Conservation (phyloP, 2,888 invertebrate species). For the Cryptus armator region DNA sequence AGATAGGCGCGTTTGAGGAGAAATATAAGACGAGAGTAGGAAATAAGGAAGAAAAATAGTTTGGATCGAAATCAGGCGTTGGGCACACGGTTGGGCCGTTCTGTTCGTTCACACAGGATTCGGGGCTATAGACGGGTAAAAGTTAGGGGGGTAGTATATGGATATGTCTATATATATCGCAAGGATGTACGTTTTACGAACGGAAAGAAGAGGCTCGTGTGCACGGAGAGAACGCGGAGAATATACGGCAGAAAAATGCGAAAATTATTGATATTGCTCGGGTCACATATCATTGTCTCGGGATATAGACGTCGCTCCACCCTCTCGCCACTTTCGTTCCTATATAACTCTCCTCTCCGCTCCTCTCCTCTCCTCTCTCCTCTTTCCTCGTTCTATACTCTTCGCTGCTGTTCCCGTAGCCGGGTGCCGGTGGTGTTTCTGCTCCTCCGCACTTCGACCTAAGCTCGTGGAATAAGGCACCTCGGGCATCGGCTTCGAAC, state of each 20-base stretch:
- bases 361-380: conserved; percentile 68
- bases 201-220: conserved; percentile 61
- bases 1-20: not conserved
- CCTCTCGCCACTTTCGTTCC: conserved; percentile 72
- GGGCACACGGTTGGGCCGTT: not conserved
- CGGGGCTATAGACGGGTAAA: conserved; percentile 26
- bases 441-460: conserved; percentile 62
- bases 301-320: conserved; percentile 83
- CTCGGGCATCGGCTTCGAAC: conserved; percentile 61
- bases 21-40: not conserved
- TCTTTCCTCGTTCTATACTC: conserved; percentile 44
- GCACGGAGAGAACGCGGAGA: conserved; percentile 67
- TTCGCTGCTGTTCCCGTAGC: conserved; percentile 27
- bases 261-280: conserved; percentile 85
- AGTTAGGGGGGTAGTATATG: conserved; percentile 30
- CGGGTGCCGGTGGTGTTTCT: conserved; percentile 43
- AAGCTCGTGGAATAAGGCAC: conserved; percentile 59
- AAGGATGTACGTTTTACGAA: conserved; percentile 27
- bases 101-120: not conserved
- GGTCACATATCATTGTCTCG: conserved; percentile 85
- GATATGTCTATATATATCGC: not conserved
- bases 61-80: conserved; percentile 43
- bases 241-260: conserved; percentile 83
- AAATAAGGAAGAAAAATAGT: conserved; percentile 46
- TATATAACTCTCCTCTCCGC: conserved; percentile 81